Evolutionary conservation across 35 echinoderm and acorn worm species (phyloP).

Genomic region (Hemicentrotus pulcherrimus): DNA sequence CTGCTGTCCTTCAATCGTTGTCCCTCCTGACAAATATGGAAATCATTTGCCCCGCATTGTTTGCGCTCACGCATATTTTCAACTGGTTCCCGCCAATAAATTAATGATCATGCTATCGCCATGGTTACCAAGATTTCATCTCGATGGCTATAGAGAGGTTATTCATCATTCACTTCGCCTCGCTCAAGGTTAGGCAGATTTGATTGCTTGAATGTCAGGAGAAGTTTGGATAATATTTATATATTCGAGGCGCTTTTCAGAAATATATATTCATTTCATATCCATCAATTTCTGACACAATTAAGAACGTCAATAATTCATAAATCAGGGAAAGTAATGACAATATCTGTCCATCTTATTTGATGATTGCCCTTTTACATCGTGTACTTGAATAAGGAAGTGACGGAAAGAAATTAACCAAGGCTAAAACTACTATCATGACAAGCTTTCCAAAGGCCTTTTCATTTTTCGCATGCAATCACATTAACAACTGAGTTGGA

Average conservation of each 20-base stretch:
- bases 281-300: not conserved
- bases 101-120: conserved; percentile 6
- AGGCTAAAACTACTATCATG: not conserved
- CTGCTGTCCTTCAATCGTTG: not conserved
- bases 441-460: not conserved
- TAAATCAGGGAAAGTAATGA: not conserved
- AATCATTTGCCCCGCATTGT: not conserved
- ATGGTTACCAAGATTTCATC: conserved; percentile 7
- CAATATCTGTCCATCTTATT: not conserved
- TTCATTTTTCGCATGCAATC: not conserved
- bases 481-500: not conserved
- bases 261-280: not conserved
- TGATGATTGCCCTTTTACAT: not conserved
- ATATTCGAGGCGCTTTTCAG: not conserved
- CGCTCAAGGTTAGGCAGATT: not conserved
- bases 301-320: not conserved
- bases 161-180: not conserved
- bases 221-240: not conserved
- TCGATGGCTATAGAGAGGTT: not conserved
- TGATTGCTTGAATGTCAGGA: not conserved
- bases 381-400: not conserved
- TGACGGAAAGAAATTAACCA: not conserved
- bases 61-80: not conserved
- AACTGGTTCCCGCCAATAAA: not conserved
- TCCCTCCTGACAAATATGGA: not conserved